These are phyloP conservation scores for Microctonus brassicae DNA, from an alignment of 2,888 invertebrate genomes.

Conservation along the genomic window DNA sequence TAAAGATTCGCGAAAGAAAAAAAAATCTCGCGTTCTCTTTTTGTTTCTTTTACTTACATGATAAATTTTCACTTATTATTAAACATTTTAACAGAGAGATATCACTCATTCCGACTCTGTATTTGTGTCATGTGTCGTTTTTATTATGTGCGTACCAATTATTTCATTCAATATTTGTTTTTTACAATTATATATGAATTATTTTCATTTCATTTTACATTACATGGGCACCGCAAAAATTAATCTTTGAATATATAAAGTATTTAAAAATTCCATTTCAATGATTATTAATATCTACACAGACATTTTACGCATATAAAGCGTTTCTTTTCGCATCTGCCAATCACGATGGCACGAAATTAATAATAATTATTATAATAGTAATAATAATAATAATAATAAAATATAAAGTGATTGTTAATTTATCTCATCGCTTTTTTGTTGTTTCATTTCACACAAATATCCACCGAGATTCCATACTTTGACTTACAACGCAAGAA, in stretches of 20 bases:
- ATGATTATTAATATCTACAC: constrained; percentile 9
- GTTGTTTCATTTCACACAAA: constrained; percentile 1
- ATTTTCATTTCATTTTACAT: constrained; percentile 19
- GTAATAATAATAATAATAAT: not conserved
- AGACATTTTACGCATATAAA: not conserved
- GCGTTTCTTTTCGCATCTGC: not conserved
- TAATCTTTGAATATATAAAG: constrained; percentile 9
- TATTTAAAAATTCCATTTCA: constrained; percentile 19
- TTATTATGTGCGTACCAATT: constrained; percentile 48
- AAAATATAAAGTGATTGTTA: not conserved
- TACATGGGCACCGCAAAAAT: constrained; percentile 2
- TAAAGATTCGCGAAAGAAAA: constrained; percentile 40
- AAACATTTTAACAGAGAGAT: constrained; percentile 56
- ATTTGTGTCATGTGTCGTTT: constrained; percentile 56
- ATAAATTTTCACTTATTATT: constrained; percentile 54
- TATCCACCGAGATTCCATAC: constrained; percentile 47
- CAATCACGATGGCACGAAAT: not conserved
- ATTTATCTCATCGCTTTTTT: constrained; percentile 17
- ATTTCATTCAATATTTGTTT: constrained; percentile 29
- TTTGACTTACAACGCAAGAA: not conserved
- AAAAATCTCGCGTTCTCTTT: constrained; percentile 43
- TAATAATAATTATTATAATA: not conserved
- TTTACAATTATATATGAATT: constrained; percentile 10
- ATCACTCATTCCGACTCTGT: constrained; percentile 61
- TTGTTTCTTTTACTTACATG: constrained; percentile 45